Evolutionary conservation across 2,888 invertebrate genomes (phyloP), one percentile per base, ranked within the genome.

Genomic region (Dasysyrphus tricinctus): DNA sequence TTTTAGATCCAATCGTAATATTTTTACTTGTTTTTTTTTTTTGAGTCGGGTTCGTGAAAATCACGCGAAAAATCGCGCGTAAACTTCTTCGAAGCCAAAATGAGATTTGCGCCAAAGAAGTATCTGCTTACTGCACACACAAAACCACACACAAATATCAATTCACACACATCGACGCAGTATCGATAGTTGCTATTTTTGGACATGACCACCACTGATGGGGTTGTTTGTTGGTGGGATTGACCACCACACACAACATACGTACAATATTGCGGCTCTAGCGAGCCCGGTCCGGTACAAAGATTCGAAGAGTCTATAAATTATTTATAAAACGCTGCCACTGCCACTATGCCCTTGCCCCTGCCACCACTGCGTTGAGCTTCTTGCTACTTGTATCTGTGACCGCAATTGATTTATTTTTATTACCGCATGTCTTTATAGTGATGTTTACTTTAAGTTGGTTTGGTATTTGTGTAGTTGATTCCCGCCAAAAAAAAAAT

Each of bases 341-440:
- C 61, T 24, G 49, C 47, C 65, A 9, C 16, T 3, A 14, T 3
- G 2, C 54, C 39, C 34, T 6, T 8, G 32, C 44, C 32, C 16
- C 29, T 1, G 8, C n/a, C 37, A 19, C 49, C 34, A 29, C 24
- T 54, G 56, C 72, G 32, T 57, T 57, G 57, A 34, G 34, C 72
- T 72, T 42, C 57, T 59, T 65, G 70, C 85, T 82, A 79, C 73
- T 78, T 75, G 86, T 72, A 75, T 86, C 82, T 42, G 75, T 82
- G 82, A 79, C 75, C 82, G 82, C 86, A 86, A 82, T 86, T 86
- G 86, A 86, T 86, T 86, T 86, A 86, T 86, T 82, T 86, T 86
- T 86, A 86, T 82, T 82, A 69, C 78, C 81, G 70, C 78, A 82
- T 72, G 72, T 70, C 75, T 69, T 54, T 69, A 54, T 69, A 54